Base-by-base conservation (phyloP, 37 sponge, comb jelly and placozoan genomes). In the Halichondria panicea region DNA sequence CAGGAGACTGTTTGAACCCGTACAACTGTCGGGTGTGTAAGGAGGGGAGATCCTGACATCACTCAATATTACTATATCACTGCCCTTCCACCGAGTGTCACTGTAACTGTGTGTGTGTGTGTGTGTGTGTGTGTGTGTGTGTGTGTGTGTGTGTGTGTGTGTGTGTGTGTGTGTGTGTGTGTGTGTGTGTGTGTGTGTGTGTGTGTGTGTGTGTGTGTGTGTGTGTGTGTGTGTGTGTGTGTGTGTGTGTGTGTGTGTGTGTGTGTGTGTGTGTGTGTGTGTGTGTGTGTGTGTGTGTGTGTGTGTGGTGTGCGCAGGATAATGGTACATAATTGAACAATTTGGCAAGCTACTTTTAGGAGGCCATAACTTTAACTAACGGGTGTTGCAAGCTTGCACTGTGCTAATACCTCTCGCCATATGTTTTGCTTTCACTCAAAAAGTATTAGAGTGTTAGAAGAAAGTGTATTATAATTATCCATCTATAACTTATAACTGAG, bases 111-210 rank as follows among this genome's bases (percentile, higher is more conserved):
- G 5, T 9, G 9, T 52, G 35, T 12, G 22, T 36, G 66, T n/a
- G 40, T 7, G 27, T 7, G 60, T 25, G 60, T 25, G 60, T 25
- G 27, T 8, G 27, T n/a, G 60, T 25, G 25, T 7, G 19, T n/a
- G 27, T n/a, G 60, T n/a, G 60, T 25, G 60, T 25, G 60, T 48
- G n/a, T n/a, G n/a, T n/a, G n/a, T n/a, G n/a, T n/a, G n/a, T n/a
- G n/a, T n/a, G n/a, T n/a, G n/a, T n/a, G n/a, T n/a, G n/a, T n/a
- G n/a, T n/a, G n/a, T n/a, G n/a, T n/a, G n/a, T n/a, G n/a, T n/a
- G n/a, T n/a, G n/a, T n/a, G n/a, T n/a, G n/a, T n/a, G 79, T 79
- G 70, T 79, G 79, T 79, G 79, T 68, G 79, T 79, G 79, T 79
- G 79, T 79, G 79, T 67, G 79, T 67, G 79, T 79, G 76, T 75